A percentile compares a stretch with the other conserved stretches of the same genome.
Conservation (phyloP, 1,140 invertebrate species). For the Dryas iulia region DNA sequence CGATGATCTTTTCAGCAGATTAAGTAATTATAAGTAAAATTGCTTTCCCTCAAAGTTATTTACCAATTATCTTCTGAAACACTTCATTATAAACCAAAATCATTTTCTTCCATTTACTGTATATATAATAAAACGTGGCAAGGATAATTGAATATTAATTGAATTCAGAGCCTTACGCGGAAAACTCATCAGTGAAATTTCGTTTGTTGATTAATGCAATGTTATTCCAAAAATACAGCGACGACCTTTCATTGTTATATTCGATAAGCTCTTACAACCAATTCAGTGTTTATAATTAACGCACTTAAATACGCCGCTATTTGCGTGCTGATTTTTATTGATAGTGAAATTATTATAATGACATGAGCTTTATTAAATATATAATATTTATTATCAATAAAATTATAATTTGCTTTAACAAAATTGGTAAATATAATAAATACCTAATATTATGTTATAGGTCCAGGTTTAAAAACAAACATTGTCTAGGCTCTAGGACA, state of each 20-base stretch:
- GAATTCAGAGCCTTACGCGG: conserved; percentile 12
- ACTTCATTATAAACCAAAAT: not conserved
- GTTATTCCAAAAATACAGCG: not conserved
- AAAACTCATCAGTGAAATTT: conserved; percentile 14
- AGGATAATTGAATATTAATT: conserved; percentile 20
- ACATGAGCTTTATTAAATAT: not conserved
- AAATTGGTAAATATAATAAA: no score
- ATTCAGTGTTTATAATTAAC: not conserved
- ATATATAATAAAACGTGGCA: not conserved
- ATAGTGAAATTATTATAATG: not conserved
- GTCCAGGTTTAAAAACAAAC: no score
- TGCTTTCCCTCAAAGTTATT: not conserved
- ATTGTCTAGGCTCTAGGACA: no score
- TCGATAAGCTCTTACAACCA: not conserved
- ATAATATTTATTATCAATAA: no score
- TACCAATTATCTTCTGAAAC: not conserved
- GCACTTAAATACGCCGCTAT: not conserved
- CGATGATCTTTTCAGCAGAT: no score
- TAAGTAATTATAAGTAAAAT: not conserved
- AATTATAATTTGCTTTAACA: no score
- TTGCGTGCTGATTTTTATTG: not conserved
- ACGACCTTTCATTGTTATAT: not conserved
- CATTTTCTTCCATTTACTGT: not conserved
- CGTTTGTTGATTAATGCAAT: conserved; percentile 18
- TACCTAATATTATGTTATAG: no score